Evolutionary conservation across 2,113 vertebrate species (phyloP).

Genomic region (Corynorhinus townsendii): DNA sequence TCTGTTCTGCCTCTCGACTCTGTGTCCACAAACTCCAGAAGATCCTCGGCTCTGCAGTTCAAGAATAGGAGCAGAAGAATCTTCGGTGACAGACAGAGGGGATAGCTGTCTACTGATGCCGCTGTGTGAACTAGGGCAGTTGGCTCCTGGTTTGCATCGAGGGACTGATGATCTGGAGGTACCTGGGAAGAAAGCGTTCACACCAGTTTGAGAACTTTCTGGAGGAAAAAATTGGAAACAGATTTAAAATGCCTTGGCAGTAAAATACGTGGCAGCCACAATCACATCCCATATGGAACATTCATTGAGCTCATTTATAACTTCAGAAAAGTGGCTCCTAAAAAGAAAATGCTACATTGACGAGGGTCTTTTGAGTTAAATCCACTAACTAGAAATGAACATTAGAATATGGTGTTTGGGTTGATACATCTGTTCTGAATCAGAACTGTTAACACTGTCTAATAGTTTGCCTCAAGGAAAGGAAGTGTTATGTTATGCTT

Average conservation of each 20-base stretch:
- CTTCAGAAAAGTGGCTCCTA: background rate
- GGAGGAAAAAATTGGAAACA: constrained; percentile 36
- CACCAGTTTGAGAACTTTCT: constrained; percentile 69
- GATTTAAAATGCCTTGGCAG: constrained; percentile 55
- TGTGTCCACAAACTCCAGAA: constrained; percentile 82
- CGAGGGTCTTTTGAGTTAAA: background rate
- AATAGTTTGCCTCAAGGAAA: background rate
- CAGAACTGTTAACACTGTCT: background rate
- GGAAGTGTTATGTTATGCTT: background rate
- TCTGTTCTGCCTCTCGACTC: constrained; percentile 82
- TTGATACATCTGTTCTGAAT: background rate
- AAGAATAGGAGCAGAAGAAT: constrained; percentile 85
- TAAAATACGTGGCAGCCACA: constrained; percentile 5
- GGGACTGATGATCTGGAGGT: constrained; percentile 83
- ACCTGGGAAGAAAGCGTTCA: constrained; percentile 82
- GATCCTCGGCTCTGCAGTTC: constrained; percentile 85
- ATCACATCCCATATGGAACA: background rate
- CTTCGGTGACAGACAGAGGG: constrained; percentile 83
- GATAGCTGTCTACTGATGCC: constrained; percentile 83
- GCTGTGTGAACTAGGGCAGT: constrained; percentile 82
- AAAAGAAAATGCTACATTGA: background rate
- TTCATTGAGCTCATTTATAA: background rate
- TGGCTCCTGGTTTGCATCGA: constrained; percentile 85
- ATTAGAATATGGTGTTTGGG: background rate
- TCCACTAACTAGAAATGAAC: background rate